Percentiles rank a stretch among this genome's conserved stretches.
Evolutionary conservation across 2,888 invertebrate genomes (phyloP).

Genomic region (Epinotia bilunana): DNA sequence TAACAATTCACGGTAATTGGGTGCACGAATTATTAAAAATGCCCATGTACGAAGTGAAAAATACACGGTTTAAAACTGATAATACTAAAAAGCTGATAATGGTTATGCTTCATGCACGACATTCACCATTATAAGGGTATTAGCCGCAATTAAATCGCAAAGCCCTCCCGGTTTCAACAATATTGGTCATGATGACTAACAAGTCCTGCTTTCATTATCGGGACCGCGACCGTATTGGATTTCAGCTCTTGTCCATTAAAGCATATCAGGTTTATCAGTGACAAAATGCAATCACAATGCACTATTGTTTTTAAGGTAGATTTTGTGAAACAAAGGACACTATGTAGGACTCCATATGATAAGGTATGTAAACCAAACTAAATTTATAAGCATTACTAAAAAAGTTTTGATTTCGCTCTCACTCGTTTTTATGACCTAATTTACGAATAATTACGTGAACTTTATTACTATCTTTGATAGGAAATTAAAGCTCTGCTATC

Average conservation of each 20-base stretch:
- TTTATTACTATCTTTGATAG: no score
- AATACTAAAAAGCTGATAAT: slow-evolving; percentile 8
- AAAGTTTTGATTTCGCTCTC: no score
- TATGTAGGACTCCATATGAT: neutral
- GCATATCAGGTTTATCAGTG: slow-evolving; percentile 24
- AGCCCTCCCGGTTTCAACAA: slow-evolving; percentile 21
- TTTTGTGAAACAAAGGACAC: neutral
- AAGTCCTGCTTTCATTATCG: slow-evolving; percentile 30
- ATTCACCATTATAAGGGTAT: slow-evolving; percentile 36
- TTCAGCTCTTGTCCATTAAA: slow-evolving; percentile 24
- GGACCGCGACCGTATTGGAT: slow-evolving; percentile 29
- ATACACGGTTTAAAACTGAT: neutral
- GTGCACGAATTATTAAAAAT: no score
- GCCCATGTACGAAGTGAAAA: neutral
- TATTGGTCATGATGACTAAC: slow-evolving; percentile 29
- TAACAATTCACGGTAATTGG: no score
- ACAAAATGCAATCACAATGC: slow-evolving; percentile 3
- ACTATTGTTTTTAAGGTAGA: neutral
- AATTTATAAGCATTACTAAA: neutral
- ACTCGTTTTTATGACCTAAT: no score
- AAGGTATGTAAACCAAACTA: neutral
- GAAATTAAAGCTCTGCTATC: no score
- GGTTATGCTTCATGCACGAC: slow-evolving; percentile 8
- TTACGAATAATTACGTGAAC: no score
- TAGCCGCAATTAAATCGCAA: slow-evolving; percentile 36